phyloP scores from a whole-genome alignment of 2,113 vertebrate genomes.

The Tiliqua scincoides region DNA sequence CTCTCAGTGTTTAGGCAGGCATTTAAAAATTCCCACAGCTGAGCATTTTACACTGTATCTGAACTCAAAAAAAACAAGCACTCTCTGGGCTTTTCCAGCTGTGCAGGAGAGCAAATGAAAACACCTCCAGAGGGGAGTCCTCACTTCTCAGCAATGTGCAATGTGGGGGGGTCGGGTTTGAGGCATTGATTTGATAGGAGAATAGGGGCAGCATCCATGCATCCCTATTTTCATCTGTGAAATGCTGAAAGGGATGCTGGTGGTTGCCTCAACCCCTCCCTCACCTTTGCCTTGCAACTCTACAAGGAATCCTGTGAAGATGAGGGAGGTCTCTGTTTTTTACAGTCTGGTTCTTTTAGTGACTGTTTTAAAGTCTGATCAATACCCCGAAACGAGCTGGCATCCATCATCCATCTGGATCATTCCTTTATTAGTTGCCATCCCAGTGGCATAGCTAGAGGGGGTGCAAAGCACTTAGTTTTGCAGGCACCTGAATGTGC shows the following conservation, averaged over 20 bases:
- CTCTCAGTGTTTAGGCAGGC: no score
- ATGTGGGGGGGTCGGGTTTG: background rate
- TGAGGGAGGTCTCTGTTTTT: conserved; percentile 29
- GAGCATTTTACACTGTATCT: no score
- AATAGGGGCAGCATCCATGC: background rate
- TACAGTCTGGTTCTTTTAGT: background rate
- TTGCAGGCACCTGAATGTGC: no score
- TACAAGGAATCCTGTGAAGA: background rate
- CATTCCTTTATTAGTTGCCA: background rate
- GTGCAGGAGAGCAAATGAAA: no score
- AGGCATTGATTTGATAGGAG: background rate
- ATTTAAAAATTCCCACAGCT: no score
- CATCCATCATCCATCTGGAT: background rate
- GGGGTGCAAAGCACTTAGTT: no score
- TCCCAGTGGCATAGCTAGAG: no score
- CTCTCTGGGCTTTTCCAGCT: no score
- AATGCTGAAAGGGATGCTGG: no score
- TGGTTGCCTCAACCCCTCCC: background rate
- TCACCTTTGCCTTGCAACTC: background rate
- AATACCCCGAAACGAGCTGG: background rate
- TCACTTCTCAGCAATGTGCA: background rate
- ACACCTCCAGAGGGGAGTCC: background rate
- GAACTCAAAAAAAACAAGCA: no score
- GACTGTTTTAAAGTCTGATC: background rate
- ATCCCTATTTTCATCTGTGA: background rate